Conservation (phyloP, 2,888 invertebrate genomes). For the Mimumesa dahlbomi region DNA sequence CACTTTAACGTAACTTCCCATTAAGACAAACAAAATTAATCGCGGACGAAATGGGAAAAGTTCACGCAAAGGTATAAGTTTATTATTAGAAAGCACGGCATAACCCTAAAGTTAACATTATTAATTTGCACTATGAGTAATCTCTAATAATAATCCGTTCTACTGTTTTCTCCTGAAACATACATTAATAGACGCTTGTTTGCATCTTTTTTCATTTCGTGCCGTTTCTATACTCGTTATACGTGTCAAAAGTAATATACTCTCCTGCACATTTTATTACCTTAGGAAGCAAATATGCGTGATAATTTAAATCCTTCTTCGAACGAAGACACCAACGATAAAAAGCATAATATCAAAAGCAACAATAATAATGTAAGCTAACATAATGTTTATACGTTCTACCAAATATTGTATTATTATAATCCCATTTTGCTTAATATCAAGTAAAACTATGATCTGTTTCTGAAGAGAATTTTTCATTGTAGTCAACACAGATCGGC, state of each 20-base stretch:
- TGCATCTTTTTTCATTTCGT: no score
- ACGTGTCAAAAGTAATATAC: neutral
- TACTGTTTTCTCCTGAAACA: neutral
- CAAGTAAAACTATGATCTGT: neutral
- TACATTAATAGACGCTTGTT: neutral
- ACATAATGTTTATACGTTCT: neutral
- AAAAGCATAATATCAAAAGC: slow-evolving; percentile 23
- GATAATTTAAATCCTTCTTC: slow-evolving; percentile 46
- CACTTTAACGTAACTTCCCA: slow-evolving; percentile 29
- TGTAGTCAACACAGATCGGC: slow-evolving; percentile 44
- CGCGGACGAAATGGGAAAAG: slow-evolving; percentile 78
- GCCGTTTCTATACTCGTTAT: no score
- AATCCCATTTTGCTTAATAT: neutral
- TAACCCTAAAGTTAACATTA: slow-evolving; percentile 48
- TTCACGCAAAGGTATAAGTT: slow-evolving; percentile 78
- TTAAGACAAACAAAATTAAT: slow-evolving; percentile 15
- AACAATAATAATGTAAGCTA: slow-evolving; percentile 46
- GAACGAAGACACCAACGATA: slow-evolving; percentile 15
- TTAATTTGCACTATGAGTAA: slow-evolving; percentile 52
- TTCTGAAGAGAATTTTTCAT: slow-evolving; percentile 18
- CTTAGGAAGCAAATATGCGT: slow-evolving; percentile 63
- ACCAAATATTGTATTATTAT: neutral
- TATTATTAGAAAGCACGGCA: slow-evolving; percentile 50
- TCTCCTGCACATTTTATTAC: neutral
- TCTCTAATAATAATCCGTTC: slow-evolving; percentile 58